These are phyloP conservation scores for Hydractinia symbiolongicarpus DNA, from an alignment of 30 jellyfish, hydroid and myxozoan genomes.

Conservation along the genomic window DNA sequence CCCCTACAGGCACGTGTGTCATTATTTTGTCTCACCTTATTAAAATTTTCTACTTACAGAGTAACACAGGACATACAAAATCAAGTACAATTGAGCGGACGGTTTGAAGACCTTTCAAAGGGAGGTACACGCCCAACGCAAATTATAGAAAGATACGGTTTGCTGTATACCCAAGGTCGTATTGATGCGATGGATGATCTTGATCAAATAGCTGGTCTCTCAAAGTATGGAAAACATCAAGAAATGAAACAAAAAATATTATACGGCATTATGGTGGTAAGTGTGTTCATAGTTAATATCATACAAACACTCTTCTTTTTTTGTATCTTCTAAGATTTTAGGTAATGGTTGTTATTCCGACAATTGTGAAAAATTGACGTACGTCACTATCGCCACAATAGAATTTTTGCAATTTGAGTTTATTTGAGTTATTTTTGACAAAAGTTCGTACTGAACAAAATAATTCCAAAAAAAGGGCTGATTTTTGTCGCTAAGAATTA, in stretches of 20 bases:
- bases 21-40: background rate
- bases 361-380: too few species aligned
- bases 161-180: slow-evolving; percentile 92
- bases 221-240: slow-evolving; percentile 65
- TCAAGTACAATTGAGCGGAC: slow-evolving; percentile 73
- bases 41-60: slow-evolving; percentile 20
- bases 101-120: slow-evolving; percentile 77
- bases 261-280: slow-evolving; percentile 90
- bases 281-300: background rate
- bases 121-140: slow-evolving; percentile 80
- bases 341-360: too few species aligned
- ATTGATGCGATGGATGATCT: slow-evolving; percentile 93
- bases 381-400: too few species aligned
- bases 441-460: too few species aligned
- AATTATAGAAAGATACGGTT: slow-evolving; percentile 66
- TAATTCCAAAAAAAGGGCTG: too few species aligned
- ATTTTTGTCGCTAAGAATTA: too few species aligned
- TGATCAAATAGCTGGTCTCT: slow-evolving; percentile 67
- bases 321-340: too few species aligned
- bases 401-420: too few species aligned
- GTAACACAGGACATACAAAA: slow-evolving; percentile 74
- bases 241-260: slow-evolving; percentile 80
- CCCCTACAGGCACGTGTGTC: background rate
- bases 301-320: background rate
- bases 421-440: too few species aligned